A percentile compares a stretch with the other conserved stretches of the same genome.
Evolutionary conservation across 37 sponge, comb jelly and placozoan species (phyloP).

Genomic region (Theonella swinhoei): DNA sequence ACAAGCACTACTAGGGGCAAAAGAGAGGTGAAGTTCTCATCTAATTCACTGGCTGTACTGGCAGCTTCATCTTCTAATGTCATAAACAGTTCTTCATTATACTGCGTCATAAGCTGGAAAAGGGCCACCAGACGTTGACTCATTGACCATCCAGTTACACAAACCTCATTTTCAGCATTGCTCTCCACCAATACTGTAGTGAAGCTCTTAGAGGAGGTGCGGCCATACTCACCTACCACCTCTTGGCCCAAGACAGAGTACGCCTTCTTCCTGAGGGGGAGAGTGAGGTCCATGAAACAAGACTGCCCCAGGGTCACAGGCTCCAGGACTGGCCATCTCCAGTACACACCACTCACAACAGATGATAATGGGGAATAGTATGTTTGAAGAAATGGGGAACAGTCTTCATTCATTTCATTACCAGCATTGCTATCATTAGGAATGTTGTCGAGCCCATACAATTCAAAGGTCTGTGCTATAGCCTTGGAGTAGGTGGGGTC

Average conservation of each 20-base stretch:
- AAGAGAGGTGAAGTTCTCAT: neutral
- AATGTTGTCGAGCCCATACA: neutral
- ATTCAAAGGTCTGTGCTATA: neutral
- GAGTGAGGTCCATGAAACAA: slow-evolving; percentile 36
- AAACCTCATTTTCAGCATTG: neutral
- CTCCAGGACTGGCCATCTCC: slow-evolving; percentile 39
- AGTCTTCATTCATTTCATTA: neutral
- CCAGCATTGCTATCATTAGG: neutral
- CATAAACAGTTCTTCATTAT: neutral
- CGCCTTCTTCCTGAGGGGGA: slow-evolving; percentile 28
- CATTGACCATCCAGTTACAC: neutral
- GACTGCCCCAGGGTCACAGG: slow-evolving; percentile 11
- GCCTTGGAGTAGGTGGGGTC: neutral
- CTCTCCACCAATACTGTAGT: neutral
- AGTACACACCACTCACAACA: slow-evolving; percentile 12
- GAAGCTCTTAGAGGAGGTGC: slow-evolving; percentile 6
- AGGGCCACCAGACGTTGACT: slow-evolving; percentile 14
- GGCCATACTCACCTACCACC: slow-evolving; percentile 52
- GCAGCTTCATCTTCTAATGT: neutral
- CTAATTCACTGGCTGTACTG: neutral
- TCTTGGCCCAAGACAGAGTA: slow-evolving; percentile 47
- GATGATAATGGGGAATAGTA: neutral
- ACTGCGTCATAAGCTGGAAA: slow-evolving; percentile 9
- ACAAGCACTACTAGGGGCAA: neutral
- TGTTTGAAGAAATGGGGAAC: neutral